Conservation (phyloP, 2,888 invertebrate species). For the Microplitis deprimator region DNA sequence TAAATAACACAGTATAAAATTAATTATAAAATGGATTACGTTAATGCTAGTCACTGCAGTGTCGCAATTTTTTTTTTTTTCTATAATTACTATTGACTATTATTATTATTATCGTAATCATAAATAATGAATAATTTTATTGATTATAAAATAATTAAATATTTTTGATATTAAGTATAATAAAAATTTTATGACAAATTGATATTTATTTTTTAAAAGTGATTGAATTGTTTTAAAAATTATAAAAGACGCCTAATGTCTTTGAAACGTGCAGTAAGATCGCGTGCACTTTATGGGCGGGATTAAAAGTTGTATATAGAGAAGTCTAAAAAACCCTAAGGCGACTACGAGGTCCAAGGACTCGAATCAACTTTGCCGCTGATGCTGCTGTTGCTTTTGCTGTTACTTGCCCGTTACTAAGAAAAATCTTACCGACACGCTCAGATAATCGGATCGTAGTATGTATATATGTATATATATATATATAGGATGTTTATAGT, state of each 20-base stretch:
- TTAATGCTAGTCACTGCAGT: slow-evolving; percentile 27
- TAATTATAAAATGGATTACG: slow-evolving; percentile 11
- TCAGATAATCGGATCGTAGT: slow-evolving; percentile 50
- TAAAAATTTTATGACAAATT: neutral
- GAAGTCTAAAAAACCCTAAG: slow-evolving; percentile 56
- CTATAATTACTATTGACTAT: too few relatives aligned
- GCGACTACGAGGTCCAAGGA: slow-evolving; percentile 66
- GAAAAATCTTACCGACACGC: slow-evolving; percentile 63
- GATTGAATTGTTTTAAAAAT: slow-evolving; percentile 36
- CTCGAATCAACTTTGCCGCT: slow-evolving; percentile 34
- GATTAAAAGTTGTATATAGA: slow-evolving; percentile 50
- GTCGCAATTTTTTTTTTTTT: slow-evolving; percentile 37
- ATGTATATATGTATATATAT: neutral
- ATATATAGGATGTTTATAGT: slow-evolving; percentile 11
- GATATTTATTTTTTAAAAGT: neutral
- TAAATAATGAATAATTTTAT: slow-evolving; percentile 37
- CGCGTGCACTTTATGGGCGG: slow-evolving; percentile 69
- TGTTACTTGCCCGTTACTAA: slow-evolving; percentile 61
- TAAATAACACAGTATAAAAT: neutral
- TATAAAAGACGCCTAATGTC: slow-evolving; percentile 55
- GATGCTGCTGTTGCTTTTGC: neutral
- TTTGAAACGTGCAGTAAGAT: slow-evolving; percentile 65
- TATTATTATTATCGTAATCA: slow-evolving; percentile 28
- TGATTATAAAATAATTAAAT: slow-evolving; percentile 57
- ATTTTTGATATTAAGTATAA: neutral